phyloP scores from a whole-genome alignment of 2,888 invertebrate species.

The Neoscelio sp. region DNA sequence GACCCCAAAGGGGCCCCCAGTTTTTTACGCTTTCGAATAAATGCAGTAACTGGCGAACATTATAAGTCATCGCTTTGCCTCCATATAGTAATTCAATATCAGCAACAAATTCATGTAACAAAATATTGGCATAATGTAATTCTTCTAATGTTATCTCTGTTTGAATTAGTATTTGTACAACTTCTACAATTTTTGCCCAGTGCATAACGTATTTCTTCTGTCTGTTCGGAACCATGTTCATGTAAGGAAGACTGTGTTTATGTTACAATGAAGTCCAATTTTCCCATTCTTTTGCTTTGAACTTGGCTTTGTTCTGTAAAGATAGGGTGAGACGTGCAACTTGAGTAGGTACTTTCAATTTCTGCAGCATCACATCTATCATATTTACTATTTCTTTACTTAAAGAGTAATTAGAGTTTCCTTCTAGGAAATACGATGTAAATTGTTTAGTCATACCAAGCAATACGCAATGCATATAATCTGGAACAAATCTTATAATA shows the following conservation, averaged over 20 bases:
- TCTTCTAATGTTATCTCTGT: not conserved
- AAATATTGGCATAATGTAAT: not conserved
- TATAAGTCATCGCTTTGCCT: not conserved
- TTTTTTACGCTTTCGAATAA: not conserved
- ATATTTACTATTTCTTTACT: not conserved
- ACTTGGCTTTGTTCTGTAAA: slow-evolving; percentile 3
- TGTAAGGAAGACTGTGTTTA: slow-evolving; percentile 8
- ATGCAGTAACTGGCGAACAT: slow-evolving; percentile 2
- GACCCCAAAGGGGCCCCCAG: slow-evolving; percentile 32
- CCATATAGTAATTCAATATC: not conserved
- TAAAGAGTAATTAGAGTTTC: not conserved
- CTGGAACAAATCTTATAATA: not conserved
- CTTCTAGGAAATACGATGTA: not conserved
- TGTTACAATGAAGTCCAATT: slow-evolving; percentile 2
- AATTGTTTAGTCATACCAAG: slow-evolving; percentile 3
- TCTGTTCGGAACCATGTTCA: not conserved
- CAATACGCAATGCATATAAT: slow-evolving; percentile 8
- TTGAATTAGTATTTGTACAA: not conserved
- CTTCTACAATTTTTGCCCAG: slow-evolving; percentile 5
- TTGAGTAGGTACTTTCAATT: not conserved
- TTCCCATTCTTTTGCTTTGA: slow-evolving; percentile 12
- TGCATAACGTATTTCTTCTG: not conserved
- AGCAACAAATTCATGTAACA: slow-evolving; percentile 1
- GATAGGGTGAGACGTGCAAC: not conserved
- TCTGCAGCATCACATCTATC: not conserved